Evolutionary conservation across 1,140 invertebrate genomes (phyloP).

Genomic region (Zophobas morio): DNA sequence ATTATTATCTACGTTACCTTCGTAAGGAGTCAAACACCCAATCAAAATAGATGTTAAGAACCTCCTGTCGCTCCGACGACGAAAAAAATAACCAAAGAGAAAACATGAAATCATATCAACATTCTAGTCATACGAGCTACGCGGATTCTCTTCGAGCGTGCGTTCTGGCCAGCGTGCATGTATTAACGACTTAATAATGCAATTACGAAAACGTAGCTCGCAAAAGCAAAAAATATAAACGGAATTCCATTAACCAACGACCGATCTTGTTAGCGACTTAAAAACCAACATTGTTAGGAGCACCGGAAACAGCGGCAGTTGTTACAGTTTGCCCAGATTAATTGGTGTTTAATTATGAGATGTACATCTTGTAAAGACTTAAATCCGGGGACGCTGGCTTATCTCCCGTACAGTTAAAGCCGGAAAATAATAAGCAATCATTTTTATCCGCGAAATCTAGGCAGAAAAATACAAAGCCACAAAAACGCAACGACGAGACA

Average conservation of each 20-base stretch:
- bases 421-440: too few species aligned
- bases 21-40: too few species aligned
- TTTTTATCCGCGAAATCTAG: too few species aligned
- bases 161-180: neutral
- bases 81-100: too few species aligned
- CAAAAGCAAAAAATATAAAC: slow-evolving; percentile 7
- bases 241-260: slow-evolving; percentile 9
- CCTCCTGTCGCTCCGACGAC: too few species aligned
- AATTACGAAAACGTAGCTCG: slow-evolving; percentile 16
- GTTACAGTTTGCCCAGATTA: slow-evolving; percentile 30
- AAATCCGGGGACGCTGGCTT: neutral
- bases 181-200: slow-evolving; percentile 30
- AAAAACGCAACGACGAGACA: too few species aligned
- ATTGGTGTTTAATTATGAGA: slow-evolving; percentile 36
- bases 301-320: slow-evolving; percentile 31
- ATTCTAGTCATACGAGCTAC: slow-evolving; percentile 23
- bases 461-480: too few species aligned
- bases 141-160: slow-evolving; percentile 3
- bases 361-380: neutral
- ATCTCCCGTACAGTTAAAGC: too few species aligned
- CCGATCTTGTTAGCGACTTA: slow-evolving; percentile 28
- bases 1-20: neutral
- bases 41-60: too few species aligned
- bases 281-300: slow-evolving; percentile 34
- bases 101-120: slow-evolving; percentile 1